phyloP scores from a whole-genome alignment of 30 jellyfish, hydroid and myxozoan species.

The Rhopilema esculentum region DNA sequence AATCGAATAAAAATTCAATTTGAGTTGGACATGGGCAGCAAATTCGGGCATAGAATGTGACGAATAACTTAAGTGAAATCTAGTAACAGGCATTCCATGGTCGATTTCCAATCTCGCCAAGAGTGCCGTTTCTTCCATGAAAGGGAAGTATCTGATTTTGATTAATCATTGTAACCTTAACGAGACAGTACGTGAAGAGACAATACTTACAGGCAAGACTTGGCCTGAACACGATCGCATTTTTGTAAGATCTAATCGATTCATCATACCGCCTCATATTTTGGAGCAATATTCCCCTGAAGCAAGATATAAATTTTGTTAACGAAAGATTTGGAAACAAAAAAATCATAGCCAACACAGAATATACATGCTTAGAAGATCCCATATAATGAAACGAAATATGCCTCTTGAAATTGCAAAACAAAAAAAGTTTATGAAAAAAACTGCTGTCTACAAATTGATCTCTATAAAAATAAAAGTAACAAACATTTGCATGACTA shows the following conservation, averaged over 20 bases:
- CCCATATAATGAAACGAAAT: too few relatives aligned
- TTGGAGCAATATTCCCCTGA: constrained; percentile 87
- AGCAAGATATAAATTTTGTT: neutral
- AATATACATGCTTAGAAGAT: too few relatives aligned
- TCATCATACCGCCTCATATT: constrained; percentile 67
- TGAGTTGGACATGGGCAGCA: too few relatives aligned
- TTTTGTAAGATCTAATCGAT: constrained; percentile 67
- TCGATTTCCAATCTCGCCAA: neutral
- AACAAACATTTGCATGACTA: too few relatives aligned
- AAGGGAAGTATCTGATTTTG: too few relatives aligned
- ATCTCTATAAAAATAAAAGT: too few relatives aligned
- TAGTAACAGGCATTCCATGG: neutral
- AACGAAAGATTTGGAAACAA: neutral
- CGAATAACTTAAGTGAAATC: too few relatives aligned
- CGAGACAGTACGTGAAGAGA: neutral
- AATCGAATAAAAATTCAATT: too few relatives aligned
- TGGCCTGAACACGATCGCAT: constrained; percentile 87
- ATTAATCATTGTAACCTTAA: neutral
- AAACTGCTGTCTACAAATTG: too few relatives aligned
- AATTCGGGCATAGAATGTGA: too few relatives aligned
- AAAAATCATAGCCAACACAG: too few relatives aligned
- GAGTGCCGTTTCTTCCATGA: neutral
- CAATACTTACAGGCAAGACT: constrained; percentile 78
- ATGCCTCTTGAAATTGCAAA: neutral
- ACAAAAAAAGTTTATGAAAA: neutral